Base-by-base conservation (phyloP, 2,113 vertebrate species). In the Pedionomus torquatus region DNA sequence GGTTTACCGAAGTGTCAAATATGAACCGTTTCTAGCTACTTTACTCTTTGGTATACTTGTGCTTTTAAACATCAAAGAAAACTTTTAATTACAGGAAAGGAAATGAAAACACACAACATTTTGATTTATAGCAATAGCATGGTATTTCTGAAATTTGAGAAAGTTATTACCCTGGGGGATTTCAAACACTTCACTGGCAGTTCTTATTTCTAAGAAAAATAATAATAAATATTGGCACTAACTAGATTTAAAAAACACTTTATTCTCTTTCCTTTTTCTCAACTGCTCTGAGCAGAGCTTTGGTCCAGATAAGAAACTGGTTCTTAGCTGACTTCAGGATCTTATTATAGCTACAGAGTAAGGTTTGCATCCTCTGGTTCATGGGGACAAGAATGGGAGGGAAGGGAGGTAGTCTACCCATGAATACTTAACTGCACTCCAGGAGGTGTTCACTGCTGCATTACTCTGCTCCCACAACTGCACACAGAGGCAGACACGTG, bases 61-160 rank as follows among this genome's bases (percentile, higher is more conserved):
- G 55, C 26, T 87, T 90, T 93, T 75, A 86, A 94, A 82, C 64
- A 84, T 78, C 51, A 93, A 92, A 96, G 55, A 5, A 52, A 94
- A 90, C 43, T 95, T 94, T 83, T 97, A 95, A 93, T 92, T 90
- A 84, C 37, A 79, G 43, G 57, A 87, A 89, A 92, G 35, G 61
- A 92, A 92, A 84, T 82, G 30, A 90, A 96, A 94, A 60, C 21
- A 84, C 31, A 35, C 8, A 79, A 11, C 30, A 79, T 92, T 95
- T 95, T 95, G 83, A 91, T 95, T 96, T 96, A 90, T 89, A 94
- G 55, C 72, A 88, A 58, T 60, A 64, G 18, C 19, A 57, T 60
- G 31, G 35, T 78, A 87, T 83, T 90, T 95, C 74, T 89, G 68
- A 92, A 78, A 52, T 64, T 61, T 82, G 35, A 55, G 90, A 48